Base-by-base conservation (phyloP, 2,888 invertebrate species). In the Andrena camellia region DNA sequence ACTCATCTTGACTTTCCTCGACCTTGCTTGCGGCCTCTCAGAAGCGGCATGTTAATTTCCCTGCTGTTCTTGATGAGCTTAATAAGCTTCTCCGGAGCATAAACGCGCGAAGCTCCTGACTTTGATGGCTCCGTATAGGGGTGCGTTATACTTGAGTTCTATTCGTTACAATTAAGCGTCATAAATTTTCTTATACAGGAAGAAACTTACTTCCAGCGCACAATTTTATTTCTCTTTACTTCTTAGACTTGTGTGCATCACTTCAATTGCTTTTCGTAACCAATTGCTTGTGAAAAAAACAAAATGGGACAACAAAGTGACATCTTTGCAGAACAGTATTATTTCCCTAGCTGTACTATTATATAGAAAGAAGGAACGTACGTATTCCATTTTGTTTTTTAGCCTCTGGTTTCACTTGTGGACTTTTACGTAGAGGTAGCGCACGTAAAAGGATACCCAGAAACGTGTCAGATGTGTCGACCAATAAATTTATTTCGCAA, bases 401-500 rank as follows among this genome's bases (percentile, higher is more conserved):
- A 57, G n/a, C n/a, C 10, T 48, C 29, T 31, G 17, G n/a, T 20
- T 42, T 73, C 35, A 42, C 29, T n/a, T 20, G 7, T 60, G 59
- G 6, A 50, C 33, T 57, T 81, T 50, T 29, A 6, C 10, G 20
- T 2, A 8, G 60, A 33, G 8, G 5, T 17, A 26, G 31, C 26
- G 17, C n/a, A 8, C n/a, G 10, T 35, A 26, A n/a, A 52, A 35
- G 20, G 64, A 26, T 42, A 60, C 20, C 48, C 20, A 29, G 54
- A 42, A 31, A 60, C 52, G 26, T 48, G 29, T 6, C 20, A n/a
- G 42, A 29, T 4, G 57, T 10, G 29, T 67, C 64, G 54, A 4
- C 57, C 48, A 26, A 79, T 79, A 62, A 79, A 79, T 79, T 62
- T 48, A 50, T 84, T 57, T 42, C 33, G 72, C 60, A 69, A 75